Base-by-base conservation (phyloP, 1,140 invertebrate genomes). In the Grapholita molesta region DNA sequence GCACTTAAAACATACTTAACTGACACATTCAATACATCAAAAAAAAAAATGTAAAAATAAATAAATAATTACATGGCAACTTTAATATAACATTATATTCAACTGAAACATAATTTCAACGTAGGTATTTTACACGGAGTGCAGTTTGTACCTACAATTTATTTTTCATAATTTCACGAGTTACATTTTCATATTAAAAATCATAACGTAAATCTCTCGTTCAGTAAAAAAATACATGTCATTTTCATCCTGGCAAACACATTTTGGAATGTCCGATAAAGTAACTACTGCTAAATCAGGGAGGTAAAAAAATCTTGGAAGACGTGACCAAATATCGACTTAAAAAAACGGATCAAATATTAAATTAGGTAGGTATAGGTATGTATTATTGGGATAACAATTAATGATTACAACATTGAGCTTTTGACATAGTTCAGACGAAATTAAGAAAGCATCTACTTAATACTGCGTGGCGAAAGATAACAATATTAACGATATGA, bases 381-480 rank as follows among this genome's bases (percentile, higher is more conserved):
- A 28, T 24, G 25, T 28, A 61, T n/a, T 61, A 30, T 61, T 28
- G n/a, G 28, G 25, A 30, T 25, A 25, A 61, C 15, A 61, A 25
- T 15, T 61, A 23, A 28, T 57, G 18, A 32, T 15, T 71, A 57
- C 69, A 69, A 66, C 75, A 81, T 88, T 88, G 85, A 88, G 84
- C 85, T 83, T 84, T 82, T 80, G 85, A 86, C 85, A 83, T 83
- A 77, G 68, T 72, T 70, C 75, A 78, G 74, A 81, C 70, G 76
- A 76, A 77, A 61, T 67, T 55, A 68, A 64, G 12, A 33, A 68
- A 55, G 33, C 68, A 53, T 75, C 71, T 77, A 78, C 69, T 66
- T 79, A 82, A 83, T 84, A 86, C 82, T 84, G 83, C 67, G 76
- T 76, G 75, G 71, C 68, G 35, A 69, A 53, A 68, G 72, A 71